Evolutionary conservation across 2,113 vertebrate genomes (phyloP).

Genomic region (Todiramphus chloris): DNA sequence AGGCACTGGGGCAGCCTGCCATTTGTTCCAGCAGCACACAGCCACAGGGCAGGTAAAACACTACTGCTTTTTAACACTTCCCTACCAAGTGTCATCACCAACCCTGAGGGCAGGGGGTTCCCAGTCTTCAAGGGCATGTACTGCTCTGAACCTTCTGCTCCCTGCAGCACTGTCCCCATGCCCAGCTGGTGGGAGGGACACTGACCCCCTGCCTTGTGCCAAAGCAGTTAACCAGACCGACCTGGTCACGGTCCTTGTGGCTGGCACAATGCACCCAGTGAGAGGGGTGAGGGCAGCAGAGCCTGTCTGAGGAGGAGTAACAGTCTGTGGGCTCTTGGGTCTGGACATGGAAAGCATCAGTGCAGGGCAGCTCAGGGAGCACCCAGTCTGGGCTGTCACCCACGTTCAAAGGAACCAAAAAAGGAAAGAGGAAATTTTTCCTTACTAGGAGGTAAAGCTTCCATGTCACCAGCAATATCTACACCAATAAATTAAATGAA

Average conservation of each 20-base stretch:
- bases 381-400: background rate
- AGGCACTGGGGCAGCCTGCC: background rate
- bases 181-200: background rate
- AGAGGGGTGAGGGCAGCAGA: background rate
- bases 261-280: rapidly evolving
- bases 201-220: background rate
- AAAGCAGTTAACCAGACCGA: background rate
- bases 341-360: background rate
- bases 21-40: background rate
- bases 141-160: background rate
- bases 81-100: background rate
- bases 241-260: rapidly evolving
- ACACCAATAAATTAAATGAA: background rate
- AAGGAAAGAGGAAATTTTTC: background rate
- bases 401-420: background rate
- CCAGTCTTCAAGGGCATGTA: background rate
- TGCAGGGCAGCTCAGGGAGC: background rate
- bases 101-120: background rate
- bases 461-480: too few relatives aligned
- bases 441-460: background rate
- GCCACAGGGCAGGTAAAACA: background rate
- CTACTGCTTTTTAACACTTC: background rate
- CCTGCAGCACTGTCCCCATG: rapidly evolving
- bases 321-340: background rate
- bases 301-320: background rate